These are phyloP conservation scores for Drosophila subobscura DNA, from an alignment of 1,140 invertebrate genomes.

Conservation along the genomic window DNA sequence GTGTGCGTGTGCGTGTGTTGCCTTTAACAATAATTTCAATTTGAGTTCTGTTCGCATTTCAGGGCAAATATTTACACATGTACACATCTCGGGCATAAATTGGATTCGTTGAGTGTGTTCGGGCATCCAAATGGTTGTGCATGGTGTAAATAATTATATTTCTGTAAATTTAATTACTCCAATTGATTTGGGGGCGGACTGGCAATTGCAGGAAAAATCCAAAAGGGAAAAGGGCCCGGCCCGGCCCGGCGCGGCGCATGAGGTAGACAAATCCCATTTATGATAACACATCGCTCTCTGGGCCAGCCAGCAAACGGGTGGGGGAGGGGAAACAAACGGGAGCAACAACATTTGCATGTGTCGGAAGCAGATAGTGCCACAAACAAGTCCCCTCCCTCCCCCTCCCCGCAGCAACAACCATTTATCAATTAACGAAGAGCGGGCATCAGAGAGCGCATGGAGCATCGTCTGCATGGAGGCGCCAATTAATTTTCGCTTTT, in stretches of 20 bases:
- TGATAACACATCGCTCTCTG: constrained; percentile 14
- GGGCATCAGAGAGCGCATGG: constrained; percentile 52
- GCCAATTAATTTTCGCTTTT: constrained; percentile 78
- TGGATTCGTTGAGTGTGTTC: constrained; percentile 55
- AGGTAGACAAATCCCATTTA: constrained; percentile 23
- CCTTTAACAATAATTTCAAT: constrained; percentile 60
- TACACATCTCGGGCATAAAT: constrained; percentile 49
- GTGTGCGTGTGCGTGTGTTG: constrained; percentile 20
- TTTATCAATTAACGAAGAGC: constrained; percentile 70
- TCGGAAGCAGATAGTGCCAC: constrained; percentile 18
- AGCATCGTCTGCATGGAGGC: constrained; percentile 38
- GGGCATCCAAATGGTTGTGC: constrained; percentile 34
- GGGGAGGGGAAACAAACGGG: not conserved
- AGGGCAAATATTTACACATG: constrained; percentile 71
- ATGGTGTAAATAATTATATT: constrained; percentile 70
- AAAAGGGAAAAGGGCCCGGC: no score
- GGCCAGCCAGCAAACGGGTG: no score
- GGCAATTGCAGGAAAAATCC: not conserved
- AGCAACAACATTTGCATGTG: constrained; percentile 47
- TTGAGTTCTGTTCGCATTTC: constrained; percentile 63
- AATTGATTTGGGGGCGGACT: constrained; percentile 3
- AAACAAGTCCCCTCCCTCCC: not conserved
- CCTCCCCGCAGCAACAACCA: constrained; percentile 27
- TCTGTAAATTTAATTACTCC: constrained; percentile 72
- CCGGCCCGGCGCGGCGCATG: not conserved